Base-by-base conservation (phyloP, 2,888 invertebrate genomes). In the Latheticus oryzae region DNA sequence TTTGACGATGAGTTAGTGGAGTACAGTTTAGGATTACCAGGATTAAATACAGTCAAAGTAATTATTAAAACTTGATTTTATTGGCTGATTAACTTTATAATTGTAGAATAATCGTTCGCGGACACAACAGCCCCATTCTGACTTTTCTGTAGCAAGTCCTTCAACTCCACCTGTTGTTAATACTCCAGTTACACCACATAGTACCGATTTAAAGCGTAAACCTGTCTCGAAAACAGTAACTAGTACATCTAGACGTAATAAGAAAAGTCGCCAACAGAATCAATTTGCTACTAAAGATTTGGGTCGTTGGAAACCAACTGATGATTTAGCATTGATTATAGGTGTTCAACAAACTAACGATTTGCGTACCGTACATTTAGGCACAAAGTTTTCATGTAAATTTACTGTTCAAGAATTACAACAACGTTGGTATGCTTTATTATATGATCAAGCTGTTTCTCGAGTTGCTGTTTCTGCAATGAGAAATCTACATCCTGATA, bases 1-100 rank as follows among this genome's bases (percentile, higher is more conserved):
- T 97, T 97, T 79, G 97, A 97, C 75, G 97, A 97, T 83, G 97
- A 98, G 79, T 81, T 97, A 54, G 97, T 97, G 0, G 97, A 97
- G 70, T 94, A 93, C 65, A 93, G 93, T 76, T 79, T 91, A 54
- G 87, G 89, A 40, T 79, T 87, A 67, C 86, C 87, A 0, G 87
- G 77, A 64, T 71, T 80, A 13, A 75, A 77, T 8, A 75, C 72
- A 52, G 67, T 77, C 32, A 78, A 78, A 68, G 77, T 78, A 71
- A 60, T 1, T 13, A 23, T 16, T 16, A 33, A 16, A 21, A 30
- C 8, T 15, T 19, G 4, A 30, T 28, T 37, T 5, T 30, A 40
- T 11, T 37, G n/a, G n/a, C n/a, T 23, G 2, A 11, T 8, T 8
- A 24, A 1, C 8, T 3, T 7, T 51, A 16, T 5, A 45, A 23